Base-by-base conservation (phyloP, 1,140 invertebrate genomes). In the Mactra quadrangularis region DNA sequence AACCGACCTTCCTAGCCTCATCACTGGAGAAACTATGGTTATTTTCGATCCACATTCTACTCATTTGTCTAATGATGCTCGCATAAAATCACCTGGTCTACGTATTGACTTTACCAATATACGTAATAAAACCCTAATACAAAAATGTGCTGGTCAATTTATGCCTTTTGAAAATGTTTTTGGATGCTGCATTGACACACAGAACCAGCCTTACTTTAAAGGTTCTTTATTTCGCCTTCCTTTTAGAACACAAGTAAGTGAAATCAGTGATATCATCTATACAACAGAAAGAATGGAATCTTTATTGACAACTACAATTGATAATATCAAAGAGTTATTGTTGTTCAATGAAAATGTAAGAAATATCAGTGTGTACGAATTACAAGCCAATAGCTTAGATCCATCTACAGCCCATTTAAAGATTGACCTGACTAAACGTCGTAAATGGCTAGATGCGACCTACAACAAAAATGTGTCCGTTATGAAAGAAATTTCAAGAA, bases 31-130 rank as follows among this genome's bases (percentile, higher is more conserved):
- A 53, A 86, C 70, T 31, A 50, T 92, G 33, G 90, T 92, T 1
- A 87, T 92, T 19, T 92, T 92, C 85, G 92, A 92, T 82, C 92
- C 92, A 1, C 92, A 92, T 53, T 55, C 77, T n/a, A 87, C 66
- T 17, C 83, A 91, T 74, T 70, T 92, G 6, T 86, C 86, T 3
- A 81, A 84, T 25, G 82, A 53, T n/a, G 41, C 84, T 22, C 15
- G 27, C 19, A 55, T 27, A n/a, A 50, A 35, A 59, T 82, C 89
- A 29, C 86, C 87, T 19, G 91, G 91, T 9, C 57, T 91, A 15
- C 89, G 85, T 55, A 87, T 90, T 31, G n/a, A n/a, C n/a, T n/a
- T n/a, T n/a, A n/a, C n/a, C n/a, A 82, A 90, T 38, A 70, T 45
- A 25, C n/a, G 3, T 31, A 85, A 55, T 25, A 77, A 84, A 19